Evolutionary conservation across 2,797 vertebrate genomes (phyloP).

Genomic region (Aulostomus chinensis): DNA sequence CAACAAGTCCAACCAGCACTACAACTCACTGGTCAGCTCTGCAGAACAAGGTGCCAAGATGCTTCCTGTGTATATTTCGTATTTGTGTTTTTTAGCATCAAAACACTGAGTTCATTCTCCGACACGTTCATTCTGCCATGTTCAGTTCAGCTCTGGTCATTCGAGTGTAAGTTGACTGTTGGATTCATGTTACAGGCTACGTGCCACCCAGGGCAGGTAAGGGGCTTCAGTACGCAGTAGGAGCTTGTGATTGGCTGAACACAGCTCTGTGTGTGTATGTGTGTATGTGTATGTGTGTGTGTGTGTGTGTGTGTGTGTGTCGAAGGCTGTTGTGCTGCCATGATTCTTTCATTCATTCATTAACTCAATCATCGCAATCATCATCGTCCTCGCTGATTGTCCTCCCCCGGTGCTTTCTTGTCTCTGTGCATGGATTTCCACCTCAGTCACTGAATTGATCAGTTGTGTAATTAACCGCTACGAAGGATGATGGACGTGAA

Average conservation of each 20-base stretch:
- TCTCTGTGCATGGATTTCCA: slow-evolving; percentile 53
- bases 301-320: slow-evolving; percentile 18
- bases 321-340: slow-evolving; percentile 29
- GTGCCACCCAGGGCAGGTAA: slow-evolving; percentile 68
- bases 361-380: slow-evolving; percentile 28
- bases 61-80: not conserved
- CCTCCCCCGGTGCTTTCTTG: slow-evolving; percentile 21
- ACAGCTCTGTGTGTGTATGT: not conserved
- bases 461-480: slow-evolving; percentile 2
- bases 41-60: slow-evolving; percentile 85
- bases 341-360: slow-evolving; percentile 20
- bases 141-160: not conserved
- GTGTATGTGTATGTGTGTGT: slow-evolving; percentile 12
- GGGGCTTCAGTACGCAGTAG: slow-evolving; percentile 22
- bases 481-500: slow-evolving; percentile 1
- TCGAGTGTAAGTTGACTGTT: slow-evolving; percentile 55
- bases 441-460: slow-evolving; percentile 8
- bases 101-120: not conserved
- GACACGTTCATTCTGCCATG: too few relatives aligned
- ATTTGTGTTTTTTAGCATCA: not conserved
- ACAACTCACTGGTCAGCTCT: slow-evolving; percentile 85
- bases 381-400: slow-evolving; percentile 21
- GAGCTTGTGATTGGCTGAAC: slow-evolving; percentile 48
- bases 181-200: slow-evolving; percentile 70
- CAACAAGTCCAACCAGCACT: slow-evolving; percentile 83